Base-by-base conservation (phyloP, 2,113 vertebrate species). In the Malurus cyaneus region DNA sequence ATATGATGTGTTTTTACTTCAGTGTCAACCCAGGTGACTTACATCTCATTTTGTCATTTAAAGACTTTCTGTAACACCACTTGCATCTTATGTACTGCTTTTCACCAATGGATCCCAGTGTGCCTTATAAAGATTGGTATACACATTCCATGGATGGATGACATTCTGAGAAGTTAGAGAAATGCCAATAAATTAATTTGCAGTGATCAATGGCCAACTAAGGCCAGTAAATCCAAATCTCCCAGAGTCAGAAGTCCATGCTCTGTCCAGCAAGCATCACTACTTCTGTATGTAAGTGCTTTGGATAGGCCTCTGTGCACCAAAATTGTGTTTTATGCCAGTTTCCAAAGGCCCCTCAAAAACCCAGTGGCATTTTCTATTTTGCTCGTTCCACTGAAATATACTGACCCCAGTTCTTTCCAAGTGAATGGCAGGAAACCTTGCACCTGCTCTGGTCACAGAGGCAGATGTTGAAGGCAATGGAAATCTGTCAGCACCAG, bases 401-500 rank as follows among this genome's bases (percentile, higher is more conserved):
- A 70, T 89, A 34, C 5, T 9, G 49, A 80, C 2, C 9, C 18
- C 31, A 31, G 47, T 18, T 78, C 54, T 64, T 88, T 36, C 47
- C 47, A 52, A 62, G 46, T 2, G 32, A 86, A 61, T 4, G 3
- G 39, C 46, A 89, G 82, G 67, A 92, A 82, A 77, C 49, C 69
- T 67, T 53, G 25, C 53, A 52, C 0, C 7, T 76, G 36, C 71
- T 80, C 79, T 49, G 24, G 24, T 57, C 44, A 29, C 0, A 0
- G 18, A 52, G 31, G 36, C 34, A 93, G 41, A 59, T 3, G 8
- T 16, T 16, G 5, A 80, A 93, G 50, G 78, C 73, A 83, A 25
- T 12, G 29, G 76, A 56, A 73, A 86, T 74, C 93, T 90, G 52
- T 93, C 93, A 93, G 69, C 86, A 88, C 44, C 53, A 73, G 67